Base-by-base conservation (phyloP, 2,888 invertebrate genomes). In the Amblyjoppa fuscipennis region DNA sequence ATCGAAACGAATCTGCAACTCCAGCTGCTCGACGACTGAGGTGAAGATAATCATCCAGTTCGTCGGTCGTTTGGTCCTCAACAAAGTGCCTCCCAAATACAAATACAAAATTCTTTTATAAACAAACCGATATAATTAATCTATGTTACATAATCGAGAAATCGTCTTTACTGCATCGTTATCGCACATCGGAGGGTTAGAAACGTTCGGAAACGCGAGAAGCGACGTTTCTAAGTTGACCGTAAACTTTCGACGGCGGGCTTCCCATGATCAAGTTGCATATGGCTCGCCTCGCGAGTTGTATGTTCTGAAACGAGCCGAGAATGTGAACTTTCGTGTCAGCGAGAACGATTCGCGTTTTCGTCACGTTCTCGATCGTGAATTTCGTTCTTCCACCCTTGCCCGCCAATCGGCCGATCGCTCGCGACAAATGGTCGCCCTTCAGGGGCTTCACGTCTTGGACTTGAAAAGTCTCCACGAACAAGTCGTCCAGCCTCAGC, bases 331-430 rank as follows among this genome's bases (percentile, higher is more conserved):
- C 97, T 95, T 98, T 99, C 31, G 97, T 97, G 93, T 99, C 99
- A 28, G 99, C 99, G 86, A 99, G 95, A 34, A 99, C 98, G 92
- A 99, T 99, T 93, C 99, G 96, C 0, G 99, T 99, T 95, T 99
- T 99, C 0, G 99, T 99, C 0, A 98, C 98, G 94, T 99, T 99
- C 95, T 99, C 99, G 91, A 99, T 99, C 0, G 99, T 99, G 93
- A 98, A 99, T 94, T 99, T 99, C 0, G 99, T 99, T 86, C 98
- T 96, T 34, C 99, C 99, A 31, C 98, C 98, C 95, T 99, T 99
- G 0, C 99, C 99, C 1, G 99, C 99, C 56, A 99, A 95, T 81
- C 99, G 96, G n/a, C 99, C 99, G 89, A 99, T 98, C 0, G 99
- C 99, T 92, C 99, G 95, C 25, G 98, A 97, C 89, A 99, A 95